Base-by-base conservation (phyloP, 2,113 vertebrate genomes). In the Meriones unguiculatus region DNA sequence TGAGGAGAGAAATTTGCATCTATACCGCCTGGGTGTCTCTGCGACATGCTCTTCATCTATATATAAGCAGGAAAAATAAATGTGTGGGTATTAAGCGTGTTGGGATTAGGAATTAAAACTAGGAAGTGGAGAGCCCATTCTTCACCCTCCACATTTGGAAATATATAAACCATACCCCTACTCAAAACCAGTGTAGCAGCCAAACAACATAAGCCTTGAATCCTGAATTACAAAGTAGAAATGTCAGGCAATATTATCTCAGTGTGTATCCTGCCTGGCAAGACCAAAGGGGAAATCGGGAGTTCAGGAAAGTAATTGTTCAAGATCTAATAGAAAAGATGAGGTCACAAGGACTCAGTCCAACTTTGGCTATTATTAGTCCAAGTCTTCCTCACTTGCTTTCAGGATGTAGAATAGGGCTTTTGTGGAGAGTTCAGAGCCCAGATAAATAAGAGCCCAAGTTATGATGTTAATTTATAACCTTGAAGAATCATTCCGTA, bases 51-150 rank as follows among this genome's bases (percentile, higher is more conserved):
- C 38, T 69, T 38, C 4, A 28, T 73, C n/a, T 69, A 82, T 46
- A 80, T 80, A 93, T 35, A 57, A 88, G 38, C 30, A 93, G 25
- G 94, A 14, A 95, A 97, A 76, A 82, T 65, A 85, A 93, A 62
- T 70, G 41, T 28, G 14, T 38, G 57, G 28, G 20, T 41, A 17
- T 65, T 52, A 64, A 89, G 59, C 15, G 18, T 25, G 5, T 57
- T 72, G 25, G 57, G 67, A 81, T 5, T 38, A 32, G 35, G 64
- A 88, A 85, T 80, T 87, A 80, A 3, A 59, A 57, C 30, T 85
- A 87, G 54, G 41, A 72, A 9, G 77, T 65, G 54, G 46, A 32
- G 62, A 87, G n/a, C 7, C 32, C 69, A 32, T 7, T 11, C 28
- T 28, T 92, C 14, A 67, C 3, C 32, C 17, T 95, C 11, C 18